These are phyloP conservation scores for Cepaea hortensis DNA, from an alignment of 2,888 invertebrate species.

Conservation along the genomic window DNA sequence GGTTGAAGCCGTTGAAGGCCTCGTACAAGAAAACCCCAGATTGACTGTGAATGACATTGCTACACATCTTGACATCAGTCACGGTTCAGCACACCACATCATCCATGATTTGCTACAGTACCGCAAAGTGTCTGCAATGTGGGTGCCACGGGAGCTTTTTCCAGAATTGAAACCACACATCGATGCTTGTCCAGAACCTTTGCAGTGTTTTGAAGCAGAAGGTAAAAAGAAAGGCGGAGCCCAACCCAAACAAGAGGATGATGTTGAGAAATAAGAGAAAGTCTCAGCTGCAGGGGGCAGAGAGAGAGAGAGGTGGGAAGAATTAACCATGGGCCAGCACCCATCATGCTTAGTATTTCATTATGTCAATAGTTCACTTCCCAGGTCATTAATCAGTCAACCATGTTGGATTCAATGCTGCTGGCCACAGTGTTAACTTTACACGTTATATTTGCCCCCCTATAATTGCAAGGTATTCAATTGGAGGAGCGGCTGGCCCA, in stretches of 20 bases:
- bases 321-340: background rate
- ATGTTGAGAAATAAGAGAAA: background rate
- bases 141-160: too few species aligned
- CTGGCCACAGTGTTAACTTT: background rate
- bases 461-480: conserved; percentile 15
- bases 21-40: too few species aligned
- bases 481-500: background rate
- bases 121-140: too few species aligned
- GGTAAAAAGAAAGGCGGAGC: background rate
- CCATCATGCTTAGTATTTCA: too few species aligned
- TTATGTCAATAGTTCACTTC: background rate
- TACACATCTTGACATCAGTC: too few species aligned
- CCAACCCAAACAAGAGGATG: background rate
- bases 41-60: too few species aligned
- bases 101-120: too few species aligned
- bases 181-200: too few species aligned
- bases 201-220: background rate
- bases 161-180: too few species aligned
- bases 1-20: too few species aligned
- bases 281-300: background rate
- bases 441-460: background rate
- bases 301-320: background rate
- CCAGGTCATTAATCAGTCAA: background rate
- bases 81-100: too few species aligned
- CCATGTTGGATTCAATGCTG: conserved; percentile 7